A percentile compares a stretch with the other conserved stretches of the same genome.
Evolutionary conservation across 2,797 vertebrate species (phyloP).

Genomic region (Hypotaenidia okinawae): DNA sequence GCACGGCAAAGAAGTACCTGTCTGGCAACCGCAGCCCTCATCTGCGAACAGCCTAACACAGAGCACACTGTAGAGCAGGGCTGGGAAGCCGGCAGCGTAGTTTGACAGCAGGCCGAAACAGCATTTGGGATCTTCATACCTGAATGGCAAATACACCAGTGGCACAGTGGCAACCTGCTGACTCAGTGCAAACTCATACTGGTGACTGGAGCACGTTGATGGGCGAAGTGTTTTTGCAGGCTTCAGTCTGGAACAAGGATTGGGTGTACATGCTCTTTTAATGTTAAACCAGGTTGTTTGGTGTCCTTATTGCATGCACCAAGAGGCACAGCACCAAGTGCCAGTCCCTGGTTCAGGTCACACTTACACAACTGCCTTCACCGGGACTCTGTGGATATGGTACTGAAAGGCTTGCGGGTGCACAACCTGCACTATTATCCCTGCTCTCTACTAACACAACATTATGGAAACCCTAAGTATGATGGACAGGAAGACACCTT

Average conservation of each 20-base stretch:
- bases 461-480: not conserved
- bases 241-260: not conserved
- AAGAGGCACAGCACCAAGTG: not conserved
- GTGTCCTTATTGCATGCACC: not conserved
- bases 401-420: not conserved
- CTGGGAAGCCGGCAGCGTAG: not conserved
- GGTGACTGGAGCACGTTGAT: not conserved
- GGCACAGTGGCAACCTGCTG: not conserved
- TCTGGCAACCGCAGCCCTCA: not conserved
- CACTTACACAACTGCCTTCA: not conserved
- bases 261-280: fast-evolving
- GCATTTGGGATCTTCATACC: not conserved
- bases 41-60: not conserved
- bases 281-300: not conserved
- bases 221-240: not conserved
- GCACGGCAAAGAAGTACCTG: not conserved
- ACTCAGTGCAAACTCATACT: not conserved
- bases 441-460: not conserved
- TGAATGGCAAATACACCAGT: not conserved
- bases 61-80: not conserved
- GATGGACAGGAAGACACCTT: not conserved
- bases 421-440: not conserved
- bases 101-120: not conserved
- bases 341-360: not conserved
- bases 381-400: fast-evolving